Evolutionary conservation across 2,888 invertebrate genomes (phyloP), one percentile per base, ranked within the genome.

Genomic region (Epiblema foenella): DNA sequence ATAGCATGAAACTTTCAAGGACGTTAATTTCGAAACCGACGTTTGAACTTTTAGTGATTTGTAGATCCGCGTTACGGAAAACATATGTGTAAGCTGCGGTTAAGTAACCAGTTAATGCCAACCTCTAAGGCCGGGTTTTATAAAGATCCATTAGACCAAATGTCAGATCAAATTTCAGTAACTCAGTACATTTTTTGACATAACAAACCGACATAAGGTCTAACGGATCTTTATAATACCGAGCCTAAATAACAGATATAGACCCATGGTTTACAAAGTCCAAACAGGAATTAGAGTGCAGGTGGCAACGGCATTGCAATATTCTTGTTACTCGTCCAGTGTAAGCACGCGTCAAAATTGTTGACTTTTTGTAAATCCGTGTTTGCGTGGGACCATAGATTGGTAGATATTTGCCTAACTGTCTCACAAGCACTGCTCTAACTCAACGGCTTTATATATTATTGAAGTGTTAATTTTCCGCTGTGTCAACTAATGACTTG

Each of bases 371-470:
- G 79, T 84, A 83, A 85, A 83, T 82, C 85, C 77, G 77, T 83
- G 83, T 85, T 85, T 85, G 84, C 82, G 79, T 75, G 46, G 76
- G 75, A 77, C 77, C 76, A 78, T 79, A 77, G 81, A 84, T 82
- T 84, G 83, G 83, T 82, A 83, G 83, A 78, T 86, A 84, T 91
- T 88, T 88, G 81, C 73, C 74, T 89, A 88, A 88, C 89, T 86
- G 87, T 85, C 59, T 72, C 77, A 77, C 74, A 89, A 83, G 90
- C 4, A 46, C 46, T 80, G 77, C 85, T 85, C 81, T 84, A 83
- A 81, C 87, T 83, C 82, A 87, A 89, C 86, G 83, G 87, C 87
- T 87, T 85, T 85, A 86, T 82, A 82, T 86, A 83, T 85, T 85
- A 85, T 81, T 83, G 82, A 85, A 83, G 85, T 86, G 88, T 85